Evolutionary conservation across 1,140 invertebrate genomes (phyloP), one percentile per base, ranked within the genome.

Genomic region (Megalopta genalis): DNA sequence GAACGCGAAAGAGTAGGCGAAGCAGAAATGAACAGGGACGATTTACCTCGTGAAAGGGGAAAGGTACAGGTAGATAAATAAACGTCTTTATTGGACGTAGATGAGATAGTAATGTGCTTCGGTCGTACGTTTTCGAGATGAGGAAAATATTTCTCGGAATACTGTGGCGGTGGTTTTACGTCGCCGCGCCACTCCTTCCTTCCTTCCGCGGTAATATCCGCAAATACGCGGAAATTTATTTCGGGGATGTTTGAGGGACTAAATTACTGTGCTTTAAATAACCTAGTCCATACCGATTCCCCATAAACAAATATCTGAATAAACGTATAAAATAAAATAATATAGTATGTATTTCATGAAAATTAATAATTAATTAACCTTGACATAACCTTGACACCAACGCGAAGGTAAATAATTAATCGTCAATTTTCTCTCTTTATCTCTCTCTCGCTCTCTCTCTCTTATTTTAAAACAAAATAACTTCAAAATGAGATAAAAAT

Each of bases 51-150:
- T 8, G 18, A 39, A 18, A 37, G 25, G 14, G 42, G 27, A 16
- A 18, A 46, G 49, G 54, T 59, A 67, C 73, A 42, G 49, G 73
- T 74, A 64, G 62, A 74, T 75, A 75, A 75, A 75, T 67, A 75
- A 75, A 75, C 49, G 63, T 67, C 49, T 75, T 75, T 57, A 67
- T 75, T 75, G 63, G 73, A 75, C 63, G 64, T 67, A 75, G 73
- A 75, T 75, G 73, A 75, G 73, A 67, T 75, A 75, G 63, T 75
- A 75, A 75, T 67, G 52, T 32, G 63, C 66, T 67, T 67, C 49
- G 21, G 49, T 42, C 49, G 73, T 67, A 75, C 37, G 49, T 75
- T 59, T 57, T 42, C 73, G 9, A 75, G 32, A 66, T 66, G 62
- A 66, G 72, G 52, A 74, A 74, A 66, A 57, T 75, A 75, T 75